Conservation (phyloP, 2,113 vertebrate species). For the Daubentonia madagascariensis region DNA sequence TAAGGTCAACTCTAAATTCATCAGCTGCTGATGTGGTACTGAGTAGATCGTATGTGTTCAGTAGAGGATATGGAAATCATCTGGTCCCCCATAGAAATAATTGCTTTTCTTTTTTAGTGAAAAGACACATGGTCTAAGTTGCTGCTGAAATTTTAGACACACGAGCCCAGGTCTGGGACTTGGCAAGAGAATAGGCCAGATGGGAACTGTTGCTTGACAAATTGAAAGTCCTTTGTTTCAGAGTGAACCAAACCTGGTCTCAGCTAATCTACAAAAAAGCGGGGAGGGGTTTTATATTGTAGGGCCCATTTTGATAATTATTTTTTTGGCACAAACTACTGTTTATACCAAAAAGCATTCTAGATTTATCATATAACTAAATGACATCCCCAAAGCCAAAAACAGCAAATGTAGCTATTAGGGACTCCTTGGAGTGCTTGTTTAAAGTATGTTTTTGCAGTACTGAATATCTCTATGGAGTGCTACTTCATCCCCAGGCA, state of each 20-base stretch:
- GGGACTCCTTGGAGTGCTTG: conserved; percentile 21
- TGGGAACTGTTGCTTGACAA: conserved; percentile 74
- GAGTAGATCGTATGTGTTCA: background rate
- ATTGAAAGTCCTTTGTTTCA: conserved; percentile 71
- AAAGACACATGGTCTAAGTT: conserved; percentile 72
- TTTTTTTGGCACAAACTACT: conserved; percentile 69
- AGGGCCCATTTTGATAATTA: conserved; percentile 42
- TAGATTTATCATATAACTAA: conserved; percentile 51
- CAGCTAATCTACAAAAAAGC: conserved; percentile 52
- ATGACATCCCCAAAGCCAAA: conserved; percentile 11
- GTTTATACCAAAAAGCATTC: conserved; percentile 31
- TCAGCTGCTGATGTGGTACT: background rate
- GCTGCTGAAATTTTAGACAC: conserved; percentile 75
- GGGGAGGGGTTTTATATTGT: background rate
- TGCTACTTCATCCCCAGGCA: background rate
- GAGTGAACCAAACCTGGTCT: conserved; percentile 57
- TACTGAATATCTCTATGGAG: background rate
- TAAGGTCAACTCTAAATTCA: background rate
- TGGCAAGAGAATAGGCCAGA: conserved; percentile 59
- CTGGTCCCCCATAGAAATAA: conserved; percentile 68
- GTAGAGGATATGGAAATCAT: conserved; percentile 61
- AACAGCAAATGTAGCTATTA: conserved; percentile 22
- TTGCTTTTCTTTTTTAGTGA: conserved; percentile 63
- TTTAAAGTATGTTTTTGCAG: conserved; percentile 22
- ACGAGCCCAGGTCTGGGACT: conserved; percentile 70